phyloP scores from a whole-genome alignment of 2,797 vertebrate genomes.

The Paratrypauchen microcephalus region DNA sequence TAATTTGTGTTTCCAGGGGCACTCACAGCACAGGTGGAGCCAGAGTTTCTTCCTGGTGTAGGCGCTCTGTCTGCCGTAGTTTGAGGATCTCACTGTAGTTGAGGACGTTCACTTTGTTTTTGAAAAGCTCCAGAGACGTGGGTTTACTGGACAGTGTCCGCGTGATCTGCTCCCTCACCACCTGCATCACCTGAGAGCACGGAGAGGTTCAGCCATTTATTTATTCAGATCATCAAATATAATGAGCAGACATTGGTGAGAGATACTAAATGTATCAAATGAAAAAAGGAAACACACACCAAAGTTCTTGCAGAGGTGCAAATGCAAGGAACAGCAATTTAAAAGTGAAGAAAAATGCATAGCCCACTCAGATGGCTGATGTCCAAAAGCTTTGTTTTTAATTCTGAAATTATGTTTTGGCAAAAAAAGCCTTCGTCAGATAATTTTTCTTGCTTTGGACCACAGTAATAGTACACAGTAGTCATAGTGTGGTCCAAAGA shows the following conservation, averaged over 20 bases:
- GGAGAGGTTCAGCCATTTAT: background rate
- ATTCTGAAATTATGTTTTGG: no score
- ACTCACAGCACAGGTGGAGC: conserved; percentile 86
- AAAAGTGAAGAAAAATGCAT: no score
- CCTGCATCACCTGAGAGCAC: conserved; percentile 88
- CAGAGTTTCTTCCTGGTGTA: conserved; percentile 94
- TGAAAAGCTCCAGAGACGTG: conserved; percentile 93
- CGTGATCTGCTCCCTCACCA: conserved; percentile 95
- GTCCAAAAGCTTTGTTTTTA: no score
- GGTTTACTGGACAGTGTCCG: conserved; percentile 88
- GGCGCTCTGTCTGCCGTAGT: conserved; percentile 90
- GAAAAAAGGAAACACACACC: no score
- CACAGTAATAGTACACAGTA: no score
- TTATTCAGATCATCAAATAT: background rate
- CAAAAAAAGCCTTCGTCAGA: no score
- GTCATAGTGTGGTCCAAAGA: no score
- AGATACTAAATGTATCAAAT: background rate
- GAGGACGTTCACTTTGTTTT: conserved; percentile 88
- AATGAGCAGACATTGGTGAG: background rate
- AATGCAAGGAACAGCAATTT: no score
- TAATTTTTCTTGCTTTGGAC: no score
- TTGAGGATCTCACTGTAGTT: conserved; percentile 96
- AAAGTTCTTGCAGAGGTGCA: no score
- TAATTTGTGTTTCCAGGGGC: background rate
- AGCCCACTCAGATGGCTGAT: no score